Conservation (phyloP, 1,140 invertebrate species). For the Apis florea region DNA sequence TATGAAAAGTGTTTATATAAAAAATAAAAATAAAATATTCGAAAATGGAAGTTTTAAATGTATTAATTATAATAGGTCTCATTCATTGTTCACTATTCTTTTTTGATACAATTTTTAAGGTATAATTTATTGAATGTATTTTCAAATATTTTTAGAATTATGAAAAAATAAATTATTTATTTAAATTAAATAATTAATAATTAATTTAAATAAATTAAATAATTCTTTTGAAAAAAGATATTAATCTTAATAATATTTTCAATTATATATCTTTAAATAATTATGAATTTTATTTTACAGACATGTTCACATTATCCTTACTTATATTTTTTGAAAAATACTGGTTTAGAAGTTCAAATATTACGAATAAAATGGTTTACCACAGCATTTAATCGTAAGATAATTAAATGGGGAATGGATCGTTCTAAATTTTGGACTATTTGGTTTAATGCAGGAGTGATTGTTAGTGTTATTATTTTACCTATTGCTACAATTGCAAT, state of each 20-base stretch:
- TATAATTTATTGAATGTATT: constrained; percentile 67
- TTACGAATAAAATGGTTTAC: constrained; percentile 89
- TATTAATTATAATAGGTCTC: constrained; percentile 77
- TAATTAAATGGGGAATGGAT: constrained; percentile 87
- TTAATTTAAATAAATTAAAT: background rate
- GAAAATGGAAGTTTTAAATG: constrained; percentile 75
- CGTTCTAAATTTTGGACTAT: constrained; percentile 83
- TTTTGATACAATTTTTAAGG: constrained; percentile 87
- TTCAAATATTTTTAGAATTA: background rate
- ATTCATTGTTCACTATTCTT: constrained; percentile 85
- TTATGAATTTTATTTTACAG: constrained; percentile 80
- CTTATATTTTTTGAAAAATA: constrained; percentile 87
- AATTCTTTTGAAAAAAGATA: background rate
- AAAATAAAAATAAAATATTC: constrained; percentile 25
- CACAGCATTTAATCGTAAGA: constrained; percentile 86
- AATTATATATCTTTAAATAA: constrained; percentile 25
- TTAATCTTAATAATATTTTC: background rate
- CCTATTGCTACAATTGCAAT: constrained; percentile 84
- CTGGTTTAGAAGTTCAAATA: constrained; percentile 86
- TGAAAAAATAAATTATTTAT: background rate
- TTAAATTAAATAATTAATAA: constrained; percentile 16
- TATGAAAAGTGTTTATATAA: constrained; percentile 9
- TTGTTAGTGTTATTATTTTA: constrained; percentile 83
- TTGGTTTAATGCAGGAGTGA: constrained; percentile 87
- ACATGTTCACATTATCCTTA: constrained; percentile 91